Evolutionary conservation across 2,888 invertebrate genomes (phyloP).

Genomic region (Teleiodes luculella): DNA sequence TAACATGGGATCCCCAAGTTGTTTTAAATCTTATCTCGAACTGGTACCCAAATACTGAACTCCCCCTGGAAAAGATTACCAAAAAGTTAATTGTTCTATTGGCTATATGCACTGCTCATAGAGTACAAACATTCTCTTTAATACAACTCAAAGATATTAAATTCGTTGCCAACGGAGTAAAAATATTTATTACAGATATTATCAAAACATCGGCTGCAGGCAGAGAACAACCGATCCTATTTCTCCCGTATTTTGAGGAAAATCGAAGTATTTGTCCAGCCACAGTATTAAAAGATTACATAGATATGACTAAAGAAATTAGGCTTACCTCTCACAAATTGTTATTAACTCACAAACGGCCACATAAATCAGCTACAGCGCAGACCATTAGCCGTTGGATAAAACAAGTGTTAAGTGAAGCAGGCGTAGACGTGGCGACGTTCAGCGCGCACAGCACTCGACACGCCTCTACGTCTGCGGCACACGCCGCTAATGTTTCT

Average conservation of each 20-base stretch:
- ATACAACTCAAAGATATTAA: conserved; percentile 9
- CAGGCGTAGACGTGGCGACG: not conserved
- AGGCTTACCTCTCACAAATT: not conserved
- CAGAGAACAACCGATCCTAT: conserved; percentile 11
- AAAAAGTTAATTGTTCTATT: conserved; percentile 30
- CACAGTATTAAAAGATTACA: conserved; percentile 3
- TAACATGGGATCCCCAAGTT: conserved; percentile 3
- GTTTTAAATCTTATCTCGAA: conserved; percentile 12
- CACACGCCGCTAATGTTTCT: conserved; percentile 1
- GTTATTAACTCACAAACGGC: conserved; percentile 6
- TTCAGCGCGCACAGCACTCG: conserved; percentile 20
- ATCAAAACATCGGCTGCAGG: conserved; percentile 21
- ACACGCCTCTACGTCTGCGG: conserved; percentile 23
- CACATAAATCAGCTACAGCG: not conserved
- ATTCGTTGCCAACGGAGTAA: not conserved
- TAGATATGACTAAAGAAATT: not conserved
- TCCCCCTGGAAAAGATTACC: conserved; percentile 24
- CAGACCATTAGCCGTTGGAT: conserved; percentile 12
- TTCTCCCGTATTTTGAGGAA: conserved; percentile 10
- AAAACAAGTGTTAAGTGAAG: not conserved
- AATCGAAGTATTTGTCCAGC: conserved; percentile 1
- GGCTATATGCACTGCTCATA: conserved; percentile 24
- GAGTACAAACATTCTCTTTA: conserved; percentile 12
- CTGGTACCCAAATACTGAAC: conserved; percentile 25
- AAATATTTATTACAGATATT: conserved; percentile 18